A percentile compares a stretch with the other conserved stretches of the same genome.
Conservation (phyloP, 2,797 vertebrate genomes). For the Thaleichthys pacificus region DNA sequence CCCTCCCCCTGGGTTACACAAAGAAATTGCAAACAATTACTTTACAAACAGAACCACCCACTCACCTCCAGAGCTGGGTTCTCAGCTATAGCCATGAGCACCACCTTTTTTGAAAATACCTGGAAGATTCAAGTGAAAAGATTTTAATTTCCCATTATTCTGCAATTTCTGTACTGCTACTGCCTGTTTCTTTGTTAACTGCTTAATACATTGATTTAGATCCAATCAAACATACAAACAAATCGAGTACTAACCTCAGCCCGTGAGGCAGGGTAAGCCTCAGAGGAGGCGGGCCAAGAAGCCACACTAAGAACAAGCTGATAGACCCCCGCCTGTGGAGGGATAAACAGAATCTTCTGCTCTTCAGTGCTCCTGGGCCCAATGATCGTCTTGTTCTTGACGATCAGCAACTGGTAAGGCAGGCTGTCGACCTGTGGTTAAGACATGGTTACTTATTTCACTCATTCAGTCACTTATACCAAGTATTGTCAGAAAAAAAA, state of each 20-base stretch:
- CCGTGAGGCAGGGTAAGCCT: constrained; percentile 76
- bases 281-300: constrained; percentile 93
- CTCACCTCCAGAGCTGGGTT: constrained; percentile 86
- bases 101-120: constrained; percentile 83
- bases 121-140: too few species aligned
- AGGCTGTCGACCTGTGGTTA: constrained; percentile 78
- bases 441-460: too few species aligned
- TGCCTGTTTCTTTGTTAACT: too few species aligned
- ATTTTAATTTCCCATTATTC: too few species aligned
- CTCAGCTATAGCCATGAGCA: constrained; percentile 88
- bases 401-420: constrained; percentile 86
- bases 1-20: too few species aligned
- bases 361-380: constrained; percentile 88
- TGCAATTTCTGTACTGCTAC: too few species aligned
- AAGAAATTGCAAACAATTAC: not conserved
- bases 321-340: constrained; percentile 85
- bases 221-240: too few species aligned
- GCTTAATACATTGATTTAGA: too few species aligned
- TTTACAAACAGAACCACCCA: not conserved
- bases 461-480: too few species aligned
- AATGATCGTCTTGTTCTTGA: constrained; percentile 93
- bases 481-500: too few species aligned
- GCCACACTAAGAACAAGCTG: constrained; percentile 87
- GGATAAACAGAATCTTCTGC: constrained; percentile 90
- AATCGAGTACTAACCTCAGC: constrained; percentile 60